Evolutionary conservation across 53 echinoderm and acorn worm genomes (phyloP), one percentile per base, ranked within the genome.

Genomic region (Temnopleurus reevesii): DNA sequence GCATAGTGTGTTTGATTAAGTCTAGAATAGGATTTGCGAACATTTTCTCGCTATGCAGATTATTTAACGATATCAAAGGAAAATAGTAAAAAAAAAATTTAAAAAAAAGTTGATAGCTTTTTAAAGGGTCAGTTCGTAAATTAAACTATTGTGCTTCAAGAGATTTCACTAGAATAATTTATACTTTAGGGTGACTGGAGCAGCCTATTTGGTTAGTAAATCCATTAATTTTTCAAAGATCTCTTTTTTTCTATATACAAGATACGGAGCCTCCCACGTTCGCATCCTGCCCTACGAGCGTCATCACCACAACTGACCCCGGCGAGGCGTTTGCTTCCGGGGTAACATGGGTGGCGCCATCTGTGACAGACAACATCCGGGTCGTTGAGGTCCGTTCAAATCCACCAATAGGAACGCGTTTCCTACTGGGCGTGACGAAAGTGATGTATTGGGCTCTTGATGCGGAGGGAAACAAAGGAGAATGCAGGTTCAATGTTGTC

Each of bases 361-460:
- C 60, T 27, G 94, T 92, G 1, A 83, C 81, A 23, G 96, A 95
- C 77, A 95, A 95, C 76, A 86, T 89, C 19, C 84, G 54, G 46
- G 34, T 95, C 13, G 89, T 76, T 8, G 71, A 86, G 13, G 76
- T 95, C 30, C 76, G 90, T 1, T 92, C 93, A 5, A 63, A 81
- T 26, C 53, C 53, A 21, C 47, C 71, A 24, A 65, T 90, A n/a
- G 94, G 92, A 28, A 65, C 94, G 25, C 45, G 71, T 3, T 95
- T 95, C 61, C 35, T 91, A 0, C 34, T 93, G 60, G 94, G 94
- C 24, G 65, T 84, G 45, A 93, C 93, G 35, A 79, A 60, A n/a
- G 96, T 95, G 63, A 93, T 90, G 81, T 95, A 95, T 57, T 91
- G 85, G 26, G 96, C 96, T 10, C 29, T 89, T 9, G 96, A 95